These are phyloP conservation scores for Luperina testacea DNA, from an alignment of 2,888 invertebrate species.

Conservation along the genomic window DNA sequence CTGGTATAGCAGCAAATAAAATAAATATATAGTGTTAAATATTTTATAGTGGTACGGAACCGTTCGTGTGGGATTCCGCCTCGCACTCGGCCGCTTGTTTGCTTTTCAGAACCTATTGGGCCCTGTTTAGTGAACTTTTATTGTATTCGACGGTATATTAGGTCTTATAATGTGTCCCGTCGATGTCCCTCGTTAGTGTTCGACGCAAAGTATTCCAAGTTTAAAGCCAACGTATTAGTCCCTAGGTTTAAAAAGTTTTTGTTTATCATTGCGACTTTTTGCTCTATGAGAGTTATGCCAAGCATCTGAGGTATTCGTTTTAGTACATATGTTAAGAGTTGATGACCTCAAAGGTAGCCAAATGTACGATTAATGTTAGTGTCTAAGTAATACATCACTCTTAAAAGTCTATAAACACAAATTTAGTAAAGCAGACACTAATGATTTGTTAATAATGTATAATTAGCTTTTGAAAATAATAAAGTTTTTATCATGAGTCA, in stretches of 20 bases:
- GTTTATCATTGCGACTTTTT: conserved; percentile 29
- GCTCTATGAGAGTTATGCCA: not conserved
- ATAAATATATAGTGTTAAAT: not conserved
- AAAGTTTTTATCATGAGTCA: not conserved
- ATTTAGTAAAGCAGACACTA: not conserved
- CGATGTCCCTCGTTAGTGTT: conserved; percentile 31
- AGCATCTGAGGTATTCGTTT: conserved; percentile 10
- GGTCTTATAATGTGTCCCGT: conserved; percentile 15
- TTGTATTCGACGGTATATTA: conserved; percentile 30
- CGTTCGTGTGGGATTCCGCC: not conserved
- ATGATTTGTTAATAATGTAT: not conserved
- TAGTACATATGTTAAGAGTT: conserved; percentile 3
- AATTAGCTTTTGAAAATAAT: not conserved
- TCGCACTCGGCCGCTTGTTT: conserved; percentile 42
- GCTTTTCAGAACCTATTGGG: conserved; percentile 42
- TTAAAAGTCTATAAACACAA: not conserved
- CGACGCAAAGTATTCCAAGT: conserved; percentile 27
- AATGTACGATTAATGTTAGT: not conserved
- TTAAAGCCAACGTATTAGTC: conserved; percentile 35
- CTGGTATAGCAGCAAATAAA: not conserved
- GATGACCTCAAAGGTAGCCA: not conserved
- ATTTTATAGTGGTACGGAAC: not conserved
- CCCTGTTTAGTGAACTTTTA: conserved; percentile 44
- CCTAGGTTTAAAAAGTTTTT: conserved; percentile 36
- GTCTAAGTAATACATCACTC: not conserved